Evolutionary conservation across 2,113 vertebrate genomes (phyloP).

Genomic region (Microcebus jonahi): DNA sequence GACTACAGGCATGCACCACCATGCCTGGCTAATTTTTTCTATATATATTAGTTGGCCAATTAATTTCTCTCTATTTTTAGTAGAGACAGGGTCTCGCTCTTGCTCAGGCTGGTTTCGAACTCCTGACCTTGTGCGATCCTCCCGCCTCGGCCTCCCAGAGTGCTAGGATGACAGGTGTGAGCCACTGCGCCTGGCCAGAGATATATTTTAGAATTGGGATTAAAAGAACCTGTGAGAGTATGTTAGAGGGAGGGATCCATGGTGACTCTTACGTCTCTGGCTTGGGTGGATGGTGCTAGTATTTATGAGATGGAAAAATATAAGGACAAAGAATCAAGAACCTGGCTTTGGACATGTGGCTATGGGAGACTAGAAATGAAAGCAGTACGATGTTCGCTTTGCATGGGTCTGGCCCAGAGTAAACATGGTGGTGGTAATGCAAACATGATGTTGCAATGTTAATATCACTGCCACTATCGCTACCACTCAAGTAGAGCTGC

Average conservation of each 20-base stretch:
- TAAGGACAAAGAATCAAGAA: background rate
- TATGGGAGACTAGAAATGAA: background rate
- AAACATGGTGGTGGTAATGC: background rate
- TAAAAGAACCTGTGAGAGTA: background rate
- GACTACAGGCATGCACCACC: too few species aligned
- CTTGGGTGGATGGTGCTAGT: background rate
- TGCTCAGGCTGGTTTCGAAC: too few species aligned
- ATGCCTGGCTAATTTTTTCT: too few species aligned
- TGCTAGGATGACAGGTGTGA: too few species aligned
- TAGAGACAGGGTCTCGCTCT: too few species aligned
- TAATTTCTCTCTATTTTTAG: too few species aligned
- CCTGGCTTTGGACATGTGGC: background rate
- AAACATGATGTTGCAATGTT: too few species aligned
- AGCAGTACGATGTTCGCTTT: background rate
- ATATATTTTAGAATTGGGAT: background rate
- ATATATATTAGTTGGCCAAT: too few species aligned
- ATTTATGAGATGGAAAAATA: background rate
- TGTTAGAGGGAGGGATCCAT: background rate
- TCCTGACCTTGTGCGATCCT: too few species aligned
- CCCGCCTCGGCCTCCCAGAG: too few species aligned
- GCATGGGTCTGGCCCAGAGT: fast-evolving
- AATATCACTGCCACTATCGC: background rate
- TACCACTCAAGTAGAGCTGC: background rate
- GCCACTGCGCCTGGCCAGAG: background rate
- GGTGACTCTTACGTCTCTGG: background rate